Percentiles rank a stretch among this genome's conserved stretches.
Evolutionary conservation across 2,797 vertebrate genomes (phyloP).

Genomic region (Enteromius paludinosus): DNA sequence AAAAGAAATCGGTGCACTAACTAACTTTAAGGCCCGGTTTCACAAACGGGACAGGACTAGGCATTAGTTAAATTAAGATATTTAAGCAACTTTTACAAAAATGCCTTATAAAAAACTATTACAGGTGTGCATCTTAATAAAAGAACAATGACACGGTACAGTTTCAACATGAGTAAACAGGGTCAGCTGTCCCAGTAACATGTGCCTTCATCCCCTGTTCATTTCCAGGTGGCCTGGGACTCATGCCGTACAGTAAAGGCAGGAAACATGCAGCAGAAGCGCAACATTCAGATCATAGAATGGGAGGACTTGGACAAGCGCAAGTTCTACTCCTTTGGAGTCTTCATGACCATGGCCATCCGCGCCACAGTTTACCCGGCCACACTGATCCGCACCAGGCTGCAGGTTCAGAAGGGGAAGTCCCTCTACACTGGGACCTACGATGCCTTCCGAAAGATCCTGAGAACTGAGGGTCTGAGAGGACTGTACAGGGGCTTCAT

Average conservation of each 20-base stretch:
- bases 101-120: too few species aligned
- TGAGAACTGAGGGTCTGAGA: constrained; percentile 82
- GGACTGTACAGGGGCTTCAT: constrained; percentile 95
- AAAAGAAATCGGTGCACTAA: too few species aligned
- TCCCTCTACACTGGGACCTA: constrained; percentile 92
- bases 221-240: constrained; percentile 30
- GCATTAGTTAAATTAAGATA: too few species aligned
- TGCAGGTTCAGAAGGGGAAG: constrained; percentile 95
- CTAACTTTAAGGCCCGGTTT: too few species aligned
- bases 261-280: constrained; percentile 77
- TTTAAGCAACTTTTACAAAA: too few species aligned
- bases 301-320: constrained; percentile 98
- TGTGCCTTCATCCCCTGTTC: not conserved
- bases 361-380: constrained; percentile 94
- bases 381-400: constrained; percentile 91
- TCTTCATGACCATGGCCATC: constrained; percentile 97
- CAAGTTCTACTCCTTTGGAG: constrained; percentile 94
- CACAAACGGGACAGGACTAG: too few species aligned
- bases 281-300: constrained; percentile 98
- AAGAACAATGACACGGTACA: too few species aligned
- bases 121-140: too few species aligned
- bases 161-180: not conserved
- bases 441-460: constrained; percentile 93
- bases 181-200: not conserved
- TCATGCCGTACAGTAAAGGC: constrained; percentile 32